A percentile compares a stretch with the other conserved stretches of the same genome.
These are phyloP conservation scores for Drosophila ogumai DNA, from an alignment of 1,140 invertebrate species.

Conservation along the genomic window DNA sequence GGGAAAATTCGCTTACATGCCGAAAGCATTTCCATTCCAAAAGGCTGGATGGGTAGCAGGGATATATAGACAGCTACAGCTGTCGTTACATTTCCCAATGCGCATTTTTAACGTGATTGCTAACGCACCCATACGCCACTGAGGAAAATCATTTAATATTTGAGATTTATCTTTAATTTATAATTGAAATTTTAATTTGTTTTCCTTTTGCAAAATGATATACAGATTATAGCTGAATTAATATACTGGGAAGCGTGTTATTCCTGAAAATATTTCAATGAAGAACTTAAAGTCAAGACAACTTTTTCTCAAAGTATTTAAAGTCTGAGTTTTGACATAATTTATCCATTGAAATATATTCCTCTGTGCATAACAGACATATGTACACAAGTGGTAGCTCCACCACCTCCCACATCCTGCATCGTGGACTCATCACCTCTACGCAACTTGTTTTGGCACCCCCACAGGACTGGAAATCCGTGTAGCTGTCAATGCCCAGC, in stretches of 20 bases:
- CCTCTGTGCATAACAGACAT: constrained; percentile 1
- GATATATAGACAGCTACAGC: constrained; percentile 57
- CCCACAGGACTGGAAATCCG: constrained; percentile 40
- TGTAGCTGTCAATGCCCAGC: constrained; percentile 68
- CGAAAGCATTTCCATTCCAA: constrained; percentile 31
- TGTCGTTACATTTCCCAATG: constrained; percentile 74
- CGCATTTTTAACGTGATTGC: constrained; percentile 74
- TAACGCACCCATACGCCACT: constrained; percentile 32
- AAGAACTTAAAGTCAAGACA: not conserved
- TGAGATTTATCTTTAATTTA: not conserved
- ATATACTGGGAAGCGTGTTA: not conserved
- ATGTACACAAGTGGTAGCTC: not conserved
- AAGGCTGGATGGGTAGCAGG: not conserved
- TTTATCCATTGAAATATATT: not conserved
- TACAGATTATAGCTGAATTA: not conserved
- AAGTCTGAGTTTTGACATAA: not conserved
- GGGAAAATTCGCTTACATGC: constrained; percentile 46
- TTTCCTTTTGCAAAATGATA: too few relatives aligned
- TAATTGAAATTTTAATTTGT: not conserved
- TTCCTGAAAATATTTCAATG: not conserved
- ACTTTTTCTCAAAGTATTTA: not conserved
- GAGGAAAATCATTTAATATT: not conserved
- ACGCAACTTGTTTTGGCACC: constrained; percentile 41
- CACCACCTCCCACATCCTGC: constrained; percentile 1
- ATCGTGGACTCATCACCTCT: constrained; percentile 14